Base-by-base conservation (phyloP, 2,888 invertebrate genomes). In the Apodemia mormo region DNA sequence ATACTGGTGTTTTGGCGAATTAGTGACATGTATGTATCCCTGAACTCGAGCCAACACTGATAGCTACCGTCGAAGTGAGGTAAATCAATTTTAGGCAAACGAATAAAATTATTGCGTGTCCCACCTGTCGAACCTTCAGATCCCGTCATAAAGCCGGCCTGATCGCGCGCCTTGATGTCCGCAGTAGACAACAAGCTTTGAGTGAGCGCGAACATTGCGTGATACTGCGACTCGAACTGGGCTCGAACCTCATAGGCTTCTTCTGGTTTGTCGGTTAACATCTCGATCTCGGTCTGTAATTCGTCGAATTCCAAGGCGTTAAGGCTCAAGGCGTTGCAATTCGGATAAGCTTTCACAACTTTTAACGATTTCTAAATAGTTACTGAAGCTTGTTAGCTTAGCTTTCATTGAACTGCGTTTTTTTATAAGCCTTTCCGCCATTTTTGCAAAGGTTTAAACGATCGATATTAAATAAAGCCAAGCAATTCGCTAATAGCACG, bases 341-440 rank as follows among this genome's bases (percentile, higher is more conserved):
- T 56, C 29, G 14, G 29, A 43, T 43, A 43, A 8, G 9, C 9
- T 43, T 7, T 43, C 43, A 9, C 9, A 43, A 43, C 43, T 43
- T 43, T 9, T 43, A 43, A 43, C 8, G 2, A 43, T 43, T 9
- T 43, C 43, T 43, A 43, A 43, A 8, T 43, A 43, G 9, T 43
- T 43, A 43, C 43, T 43, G 9, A 43, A 43, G 43, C 43, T 43
- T 37, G 64, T 64, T 6, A 64, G 37, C 37, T 64, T 64, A 14
- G 64, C 37, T 33, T 64, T 64, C 10, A 64, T 64, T 7, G 37
- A 37, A 14, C 64, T 64, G 12, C 37, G 64, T 64, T 64, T 64
- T 29, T 37, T 64, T 12, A 64, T 10, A 14, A 64, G n/a, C 33
- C 29, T 12, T 14, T 64, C 64, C 9, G 37, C 37, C 33, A 61